phyloP scores from a whole-genome alignment of 2,113 vertebrate species.

The Felis chaus region DNA sequence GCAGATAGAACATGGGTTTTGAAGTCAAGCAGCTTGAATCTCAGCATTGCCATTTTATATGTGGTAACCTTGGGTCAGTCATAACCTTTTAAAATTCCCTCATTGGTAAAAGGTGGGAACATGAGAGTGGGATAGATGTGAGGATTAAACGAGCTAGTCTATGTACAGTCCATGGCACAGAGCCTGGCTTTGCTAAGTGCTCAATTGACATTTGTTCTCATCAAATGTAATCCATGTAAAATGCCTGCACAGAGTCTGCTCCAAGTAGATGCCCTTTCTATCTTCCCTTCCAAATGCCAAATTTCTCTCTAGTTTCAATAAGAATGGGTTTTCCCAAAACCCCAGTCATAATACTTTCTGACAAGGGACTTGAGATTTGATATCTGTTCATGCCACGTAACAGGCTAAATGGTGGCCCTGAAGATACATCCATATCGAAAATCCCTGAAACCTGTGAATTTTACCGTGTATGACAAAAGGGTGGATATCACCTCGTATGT shows the following conservation, averaged over 20 bases:
- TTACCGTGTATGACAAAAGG: neutral
- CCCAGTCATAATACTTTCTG: neutral
- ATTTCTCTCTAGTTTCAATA: neutral
- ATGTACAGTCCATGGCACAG: neutral
- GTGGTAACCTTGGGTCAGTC: neutral
- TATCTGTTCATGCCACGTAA: neutral
- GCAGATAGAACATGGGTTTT: neutral
- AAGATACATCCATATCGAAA: neutral
- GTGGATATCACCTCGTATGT: neutral
- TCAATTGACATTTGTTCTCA: neutral
- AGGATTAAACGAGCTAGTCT: neutral
- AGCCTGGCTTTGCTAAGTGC: neutral
- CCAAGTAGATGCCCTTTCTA: neutral
- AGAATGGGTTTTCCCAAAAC: neutral
- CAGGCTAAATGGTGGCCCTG: neutral
- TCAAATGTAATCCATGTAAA: neutral
- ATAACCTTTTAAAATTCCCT: neutral
- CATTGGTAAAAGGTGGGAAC: no score
- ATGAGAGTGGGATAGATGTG: neutral
- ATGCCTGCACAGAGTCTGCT: neutral
- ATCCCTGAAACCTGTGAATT: neutral
- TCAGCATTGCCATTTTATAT: neutral
- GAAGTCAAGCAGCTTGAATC: neutral
- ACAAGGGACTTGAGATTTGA: neutral
- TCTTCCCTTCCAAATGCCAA: neutral